These are phyloP conservation scores for Callithrix jacchus DNA, from an alignment of 2,113 vertebrate genomes.

Conservation along the genomic window DNA sequence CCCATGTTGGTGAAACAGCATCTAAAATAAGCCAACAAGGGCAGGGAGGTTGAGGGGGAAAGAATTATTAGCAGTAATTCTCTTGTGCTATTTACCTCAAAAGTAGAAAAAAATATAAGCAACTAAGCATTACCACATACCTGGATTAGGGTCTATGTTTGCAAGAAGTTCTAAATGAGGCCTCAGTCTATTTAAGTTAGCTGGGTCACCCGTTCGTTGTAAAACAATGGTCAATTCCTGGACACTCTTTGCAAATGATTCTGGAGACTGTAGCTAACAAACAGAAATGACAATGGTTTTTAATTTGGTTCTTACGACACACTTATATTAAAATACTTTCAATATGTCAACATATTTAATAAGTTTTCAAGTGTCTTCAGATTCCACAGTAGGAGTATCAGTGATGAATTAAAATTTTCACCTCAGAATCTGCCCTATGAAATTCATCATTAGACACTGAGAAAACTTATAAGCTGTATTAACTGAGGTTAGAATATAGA, in stretches of 20 bases:
- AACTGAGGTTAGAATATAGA: neutral
- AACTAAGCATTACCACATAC: slow-evolving; percentile 77
- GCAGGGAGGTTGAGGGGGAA: neutral
- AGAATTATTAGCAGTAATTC: slow-evolving; percentile 37
- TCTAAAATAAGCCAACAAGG: slow-evolving; percentile 84
- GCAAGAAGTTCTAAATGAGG: slow-evolving; percentile 94
- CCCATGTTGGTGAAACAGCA: slow-evolving; percentile 92
- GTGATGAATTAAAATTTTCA: slow-evolving; percentile 81
- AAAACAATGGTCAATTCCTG: slow-evolving; percentile 97
- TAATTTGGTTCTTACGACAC: slow-evolving; percentile 30
- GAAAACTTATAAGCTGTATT: slow-evolving; percentile 50
- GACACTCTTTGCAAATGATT: slow-evolving; percentile 97
- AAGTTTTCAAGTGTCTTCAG: slow-evolving; percentile 83
- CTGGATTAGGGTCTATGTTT: slow-evolving; percentile 97
- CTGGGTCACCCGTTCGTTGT: slow-evolving; percentile 96
- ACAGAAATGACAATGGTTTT: slow-evolving; percentile 47
- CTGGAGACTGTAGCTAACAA: slow-evolving; percentile 94
- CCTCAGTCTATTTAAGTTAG: slow-evolving; percentile 94
- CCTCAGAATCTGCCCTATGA: slow-evolving; percentile 91
- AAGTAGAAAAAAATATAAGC: slow-evolving; percentile 20
- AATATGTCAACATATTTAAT: neutral
- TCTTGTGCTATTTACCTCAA: slow-evolving; percentile 6
- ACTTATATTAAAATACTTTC: slow-evolving; percentile 25
- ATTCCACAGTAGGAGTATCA: slow-evolving; percentile 82
- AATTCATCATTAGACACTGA: slow-evolving; percentile 86